These are phyloP conservation scores for Corticium candelabrum DNA, from an alignment of 37 sponge, comb jelly and placozoan genomes.

Conservation along the genomic window DNA sequence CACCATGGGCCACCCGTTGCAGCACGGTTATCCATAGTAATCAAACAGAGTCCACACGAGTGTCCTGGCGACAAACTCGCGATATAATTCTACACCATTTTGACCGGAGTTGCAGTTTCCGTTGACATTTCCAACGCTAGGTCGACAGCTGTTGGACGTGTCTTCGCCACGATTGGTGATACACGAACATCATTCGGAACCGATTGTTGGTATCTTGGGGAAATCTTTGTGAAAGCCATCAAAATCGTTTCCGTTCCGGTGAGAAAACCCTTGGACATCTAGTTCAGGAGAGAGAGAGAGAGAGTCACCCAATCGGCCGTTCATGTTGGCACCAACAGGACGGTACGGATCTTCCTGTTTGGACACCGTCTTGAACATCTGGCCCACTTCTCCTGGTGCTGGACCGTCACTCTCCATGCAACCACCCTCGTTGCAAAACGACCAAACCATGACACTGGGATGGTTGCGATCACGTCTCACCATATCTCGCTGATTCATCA, in stretches of 20 bases:
- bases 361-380: conserved; percentile 27
- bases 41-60: conserved; percentile 52
- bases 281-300: conserved; percentile 10
- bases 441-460: conserved; percentile 53
- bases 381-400: not conserved
- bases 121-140: conserved; percentile 22
- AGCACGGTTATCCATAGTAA: conserved; percentile 35
- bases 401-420: conserved; percentile 7
- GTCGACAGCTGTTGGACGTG: not conserved
- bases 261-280: conserved; percentile 50
- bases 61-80: conserved; percentile 35
- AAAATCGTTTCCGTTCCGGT: conserved; percentile 20
- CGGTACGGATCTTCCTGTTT: conserved; percentile 25
- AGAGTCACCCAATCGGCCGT: conserved; percentile 6
- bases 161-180: conserved; percentile 30
- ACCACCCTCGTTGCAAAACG: conserved; percentile 50
- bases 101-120: conserved; percentile 30
- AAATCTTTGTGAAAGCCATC: conserved; percentile 26
- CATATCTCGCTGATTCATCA: conserved; percentile 31
- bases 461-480: conserved; percentile 55
- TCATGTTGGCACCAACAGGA: conserved; percentile 28
- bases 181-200: conserved; percentile 17
- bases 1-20: conserved; percentile 34
- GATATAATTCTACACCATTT: conserved; percentile 22
- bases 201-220: conserved; percentile 33